Conservation (phyloP, 2,888 invertebrate genomes). For the Trachelus tabidus region DNA sequence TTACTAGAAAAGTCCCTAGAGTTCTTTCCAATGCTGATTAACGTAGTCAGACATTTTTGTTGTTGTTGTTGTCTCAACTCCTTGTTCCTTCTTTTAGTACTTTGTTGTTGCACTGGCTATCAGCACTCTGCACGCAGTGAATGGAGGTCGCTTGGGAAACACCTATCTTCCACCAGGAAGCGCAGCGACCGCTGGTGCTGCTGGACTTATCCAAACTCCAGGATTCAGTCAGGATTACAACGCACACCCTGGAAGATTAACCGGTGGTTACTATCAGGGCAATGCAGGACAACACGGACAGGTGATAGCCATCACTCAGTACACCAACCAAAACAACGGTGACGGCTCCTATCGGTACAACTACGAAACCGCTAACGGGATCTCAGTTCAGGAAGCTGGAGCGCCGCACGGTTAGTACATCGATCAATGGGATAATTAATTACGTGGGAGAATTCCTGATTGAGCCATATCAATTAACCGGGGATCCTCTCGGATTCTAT, state of each 20-base stretch:
- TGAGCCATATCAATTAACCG: not conserved
- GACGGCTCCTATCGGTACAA: slow-evolving; percentile 26
- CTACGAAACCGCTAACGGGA: slow-evolving; percentile 19
- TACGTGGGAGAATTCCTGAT: not conserved
- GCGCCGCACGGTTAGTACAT: slow-evolving; percentile 5
- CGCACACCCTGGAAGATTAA: slow-evolving; percentile 6
- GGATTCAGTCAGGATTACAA: slow-evolving; percentile 24
- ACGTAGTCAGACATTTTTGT: not conserved
- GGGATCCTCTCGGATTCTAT: not conserved
- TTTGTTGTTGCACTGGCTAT: not conserved
- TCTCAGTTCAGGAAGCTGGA: slow-evolving; percentile 17
- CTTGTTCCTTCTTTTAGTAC: not conserved
- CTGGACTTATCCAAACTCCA: slow-evolving; percentile 28
- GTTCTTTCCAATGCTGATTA: too few relatives aligned
- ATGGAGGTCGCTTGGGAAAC: slow-evolving; percentile 36
- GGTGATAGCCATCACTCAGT: slow-evolving; percentile 22
- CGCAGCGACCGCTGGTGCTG: slow-evolving; percentile 30
- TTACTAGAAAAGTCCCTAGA: not conserved
- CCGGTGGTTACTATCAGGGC: slow-evolving; percentile 14
- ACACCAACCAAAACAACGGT: slow-evolving; percentile 22
- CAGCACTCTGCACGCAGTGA: not conserved
- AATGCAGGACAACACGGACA: slow-evolving; percentile 15
- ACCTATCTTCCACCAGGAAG: slow-evolving; percentile 37
- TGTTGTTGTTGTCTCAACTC: not conserved
- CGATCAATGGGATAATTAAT: not conserved